phyloP scores from a whole-genome alignment of 2,797 vertebrate genomes.

The Eurystomus glaucurus region DNA sequence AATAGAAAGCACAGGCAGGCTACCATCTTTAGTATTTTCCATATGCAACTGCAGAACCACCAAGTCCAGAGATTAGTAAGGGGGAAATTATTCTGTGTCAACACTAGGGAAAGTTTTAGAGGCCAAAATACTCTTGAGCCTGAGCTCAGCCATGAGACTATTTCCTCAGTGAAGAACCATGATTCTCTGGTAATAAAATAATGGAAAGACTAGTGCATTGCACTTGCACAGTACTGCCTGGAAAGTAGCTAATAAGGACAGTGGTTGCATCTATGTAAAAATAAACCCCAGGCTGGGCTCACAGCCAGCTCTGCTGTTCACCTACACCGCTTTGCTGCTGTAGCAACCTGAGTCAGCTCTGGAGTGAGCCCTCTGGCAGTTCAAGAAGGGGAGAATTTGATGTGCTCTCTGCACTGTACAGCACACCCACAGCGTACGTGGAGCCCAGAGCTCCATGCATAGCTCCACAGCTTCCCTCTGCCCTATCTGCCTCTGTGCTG shows the following conservation, averaged over 20 bases:
- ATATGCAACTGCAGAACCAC: constrained; percentile 2
- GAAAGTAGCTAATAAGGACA: constrained; percentile 51
- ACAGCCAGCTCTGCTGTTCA: constrained; percentile 50
- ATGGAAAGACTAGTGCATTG: background rate
- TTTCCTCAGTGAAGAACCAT: background rate
- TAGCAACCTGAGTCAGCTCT: background rate
- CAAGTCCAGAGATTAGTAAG: constrained; percentile 3
- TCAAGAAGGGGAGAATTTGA: background rate
- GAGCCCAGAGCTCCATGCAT: background rate
- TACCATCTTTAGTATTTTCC: constrained; percentile 13
- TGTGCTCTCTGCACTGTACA: background rate
- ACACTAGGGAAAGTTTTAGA: background rate
- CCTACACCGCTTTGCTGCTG: background rate
- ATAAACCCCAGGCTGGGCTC: constrained; percentile 29
- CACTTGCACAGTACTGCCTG: background rate
- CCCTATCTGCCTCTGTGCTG: background rate
- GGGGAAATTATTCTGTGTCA: constrained; percentile 25
- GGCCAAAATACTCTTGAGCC: background rate
- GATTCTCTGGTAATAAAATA: constrained; percentile 10
- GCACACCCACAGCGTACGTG: accelerated
- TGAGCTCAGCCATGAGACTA: constrained; percentile 5
- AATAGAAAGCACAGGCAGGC: background rate
- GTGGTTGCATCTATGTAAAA: constrained; percentile 23
- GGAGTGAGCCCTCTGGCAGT: background rate
- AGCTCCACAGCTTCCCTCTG: background rate